These are phyloP conservation scores for Sepioteuthis lessoniana DNA, from an alignment of 2,888 invertebrate genomes.

Conservation along the genomic window DNA sequence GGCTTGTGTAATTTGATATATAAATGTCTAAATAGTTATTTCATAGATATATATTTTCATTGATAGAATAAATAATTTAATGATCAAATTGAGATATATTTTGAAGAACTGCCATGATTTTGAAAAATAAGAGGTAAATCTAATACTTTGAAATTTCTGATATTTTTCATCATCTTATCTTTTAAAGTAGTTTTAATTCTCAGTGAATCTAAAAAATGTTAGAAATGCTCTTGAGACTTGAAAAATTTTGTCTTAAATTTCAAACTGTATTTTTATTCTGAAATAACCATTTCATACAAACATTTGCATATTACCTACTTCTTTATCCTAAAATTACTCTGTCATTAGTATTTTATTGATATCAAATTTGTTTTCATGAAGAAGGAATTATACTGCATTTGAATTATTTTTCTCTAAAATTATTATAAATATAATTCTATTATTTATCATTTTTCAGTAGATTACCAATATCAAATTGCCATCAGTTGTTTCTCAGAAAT, in stretches of 20 bases:
- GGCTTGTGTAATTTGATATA: too few species aligned
- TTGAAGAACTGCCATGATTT: too few species aligned
- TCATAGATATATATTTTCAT: too few species aligned
- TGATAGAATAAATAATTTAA: too few species aligned
- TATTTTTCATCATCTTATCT: background rate
- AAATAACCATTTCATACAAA: background rate
- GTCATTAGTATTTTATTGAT: background rate
- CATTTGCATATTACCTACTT: background rate
- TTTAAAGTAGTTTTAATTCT: background rate
- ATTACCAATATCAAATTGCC: background rate
- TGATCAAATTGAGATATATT: too few species aligned
- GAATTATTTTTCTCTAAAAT: background rate
- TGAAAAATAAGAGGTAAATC: too few species aligned
- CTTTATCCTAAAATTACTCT: background rate
- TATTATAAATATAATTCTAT: background rate
- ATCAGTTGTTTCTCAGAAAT: background rate
- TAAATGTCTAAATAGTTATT: too few species aligned
- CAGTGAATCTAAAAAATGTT: background rate
- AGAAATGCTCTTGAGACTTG: background rate
- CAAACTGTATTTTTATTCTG: background rate
- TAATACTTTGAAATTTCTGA: too few species aligned
- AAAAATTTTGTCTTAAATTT: background rate
- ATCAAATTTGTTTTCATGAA: background rate
- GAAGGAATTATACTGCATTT: background rate
- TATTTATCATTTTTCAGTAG: background rate